These are phyloP conservation scores for Tenthredo livida DNA, from an alignment of 2,888 invertebrate genomes.

Conservation along the genomic window DNA sequence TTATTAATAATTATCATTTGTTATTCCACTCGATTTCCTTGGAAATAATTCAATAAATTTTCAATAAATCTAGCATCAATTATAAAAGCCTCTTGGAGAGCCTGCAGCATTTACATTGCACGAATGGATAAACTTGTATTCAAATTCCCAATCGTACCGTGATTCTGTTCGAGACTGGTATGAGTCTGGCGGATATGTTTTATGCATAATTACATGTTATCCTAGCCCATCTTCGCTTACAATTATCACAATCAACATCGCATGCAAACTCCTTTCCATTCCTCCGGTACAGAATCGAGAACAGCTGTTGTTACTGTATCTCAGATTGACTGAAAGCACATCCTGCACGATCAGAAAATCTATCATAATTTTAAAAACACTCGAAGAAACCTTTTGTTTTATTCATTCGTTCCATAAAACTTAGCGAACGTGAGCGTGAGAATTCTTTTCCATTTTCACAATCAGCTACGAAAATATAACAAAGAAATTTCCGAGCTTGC, in stretches of 20 bases:
- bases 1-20: conserved; percentile 16
- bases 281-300: neutral
- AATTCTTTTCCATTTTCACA: neutral
- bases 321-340: neutral
- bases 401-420: neutral
- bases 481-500: neutral
- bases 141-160: neutral
- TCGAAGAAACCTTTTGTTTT: neutral
- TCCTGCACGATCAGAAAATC: neutral
- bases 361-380: neutral
- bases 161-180: neutral
- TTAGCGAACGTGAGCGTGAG: neutral
- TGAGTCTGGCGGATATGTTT: neutral
- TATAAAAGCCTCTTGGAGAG: neutral
- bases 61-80: neutral
- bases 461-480: neutral
- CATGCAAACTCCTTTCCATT: neutral
- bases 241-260: conserved; percentile 27
- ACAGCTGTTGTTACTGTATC: neutral
- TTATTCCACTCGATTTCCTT: neutral
- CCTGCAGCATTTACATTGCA: neutral
- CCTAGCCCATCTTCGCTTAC: conserved; percentile 22
- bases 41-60: neutral
- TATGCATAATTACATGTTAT: conserved; percentile 12
- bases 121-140: neutral